These are phyloP conservation scores for Catharus minimus DNA, from an alignment of 2,113 vertebrate species.

Conservation along the genomic window DNA sequence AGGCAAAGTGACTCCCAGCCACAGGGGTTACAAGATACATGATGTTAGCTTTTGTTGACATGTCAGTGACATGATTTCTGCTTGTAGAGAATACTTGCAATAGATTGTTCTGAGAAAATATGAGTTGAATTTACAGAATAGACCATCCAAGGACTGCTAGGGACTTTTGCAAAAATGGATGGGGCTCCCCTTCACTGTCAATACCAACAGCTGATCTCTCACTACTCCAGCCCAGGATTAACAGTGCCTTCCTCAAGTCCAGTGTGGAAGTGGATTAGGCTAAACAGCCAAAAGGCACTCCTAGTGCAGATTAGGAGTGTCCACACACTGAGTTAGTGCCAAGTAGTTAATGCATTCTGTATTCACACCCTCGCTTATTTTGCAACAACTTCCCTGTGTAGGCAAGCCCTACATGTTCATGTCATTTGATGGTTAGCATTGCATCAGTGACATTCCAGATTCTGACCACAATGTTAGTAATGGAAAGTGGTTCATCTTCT, in stretches of 20 bases:
- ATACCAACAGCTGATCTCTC: neutral
- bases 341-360: slow-evolving; percentile 35
- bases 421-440: slow-evolving; percentile 68
- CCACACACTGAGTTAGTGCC: slow-evolving; percentile 15
- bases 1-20: neutral
- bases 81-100: neutral
- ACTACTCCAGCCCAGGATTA: neutral
- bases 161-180: neutral
- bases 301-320: neutral
- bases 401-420: slow-evolving; percentile 56
- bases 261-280: slow-evolving; percentile 12
- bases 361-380: slow-evolving; percentile 57
- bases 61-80: neutral
- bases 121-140: neutral
- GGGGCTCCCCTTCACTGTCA: neutral
- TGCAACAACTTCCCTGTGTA: slow-evolving; percentile 69
- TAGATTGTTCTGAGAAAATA: neutral
- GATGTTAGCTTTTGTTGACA: neutral
- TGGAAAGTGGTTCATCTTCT: slow-evolving; percentile 68
- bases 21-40: neutral
- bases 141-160: neutral
- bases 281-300: slow-evolving; percentile 31
- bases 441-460: slow-evolving; percentile 68
- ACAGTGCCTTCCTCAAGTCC: neutral
- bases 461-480: slow-evolving; percentile 67